Conservation (phyloP, 2,113 vertebrate genomes). For the Phalacrocorax brasilianus region DNA sequence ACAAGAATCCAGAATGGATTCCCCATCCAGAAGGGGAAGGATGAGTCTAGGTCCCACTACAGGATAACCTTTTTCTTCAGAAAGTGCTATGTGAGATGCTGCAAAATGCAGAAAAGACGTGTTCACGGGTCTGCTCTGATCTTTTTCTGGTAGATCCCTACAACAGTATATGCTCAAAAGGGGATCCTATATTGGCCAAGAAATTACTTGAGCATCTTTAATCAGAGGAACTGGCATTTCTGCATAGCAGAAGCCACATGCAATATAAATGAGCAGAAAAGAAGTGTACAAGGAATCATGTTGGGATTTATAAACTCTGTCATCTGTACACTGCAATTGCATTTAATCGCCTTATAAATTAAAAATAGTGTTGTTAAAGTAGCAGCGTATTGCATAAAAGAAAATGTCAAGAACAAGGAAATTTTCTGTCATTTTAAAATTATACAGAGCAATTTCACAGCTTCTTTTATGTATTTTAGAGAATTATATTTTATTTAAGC, state of each 20-base stretch:
- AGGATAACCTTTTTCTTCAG: neutral
- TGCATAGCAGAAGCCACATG: neutral
- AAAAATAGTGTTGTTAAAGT: neutral
- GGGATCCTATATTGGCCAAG: neutral
- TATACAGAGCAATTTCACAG: neutral
- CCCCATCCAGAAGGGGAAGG: neutral
- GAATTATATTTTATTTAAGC: neutral
- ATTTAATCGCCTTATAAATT: neutral
- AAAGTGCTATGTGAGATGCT: neutral
- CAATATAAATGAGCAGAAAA: neutral
- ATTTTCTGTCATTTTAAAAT: neutral
- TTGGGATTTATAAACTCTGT: neutral
- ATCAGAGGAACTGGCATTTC: neutral
- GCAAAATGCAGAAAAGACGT: neutral
- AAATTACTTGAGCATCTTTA: neutral
- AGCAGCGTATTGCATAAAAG: neutral
- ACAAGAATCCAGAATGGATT: neutral
- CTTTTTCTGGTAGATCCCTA: neutral
- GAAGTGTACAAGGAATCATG: neutral
- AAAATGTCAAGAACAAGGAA: neutral
- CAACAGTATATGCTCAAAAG: neutral
- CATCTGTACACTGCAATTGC: neutral
- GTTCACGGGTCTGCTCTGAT: neutral
- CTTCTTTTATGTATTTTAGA: neutral
- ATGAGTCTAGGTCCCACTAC: neutral